A percentile compares a stretch with the other conserved stretches of the same genome.
Conservation (phyloP, 1,140 invertebrate genomes). For the Brevipalpus yothersi region DNA sequence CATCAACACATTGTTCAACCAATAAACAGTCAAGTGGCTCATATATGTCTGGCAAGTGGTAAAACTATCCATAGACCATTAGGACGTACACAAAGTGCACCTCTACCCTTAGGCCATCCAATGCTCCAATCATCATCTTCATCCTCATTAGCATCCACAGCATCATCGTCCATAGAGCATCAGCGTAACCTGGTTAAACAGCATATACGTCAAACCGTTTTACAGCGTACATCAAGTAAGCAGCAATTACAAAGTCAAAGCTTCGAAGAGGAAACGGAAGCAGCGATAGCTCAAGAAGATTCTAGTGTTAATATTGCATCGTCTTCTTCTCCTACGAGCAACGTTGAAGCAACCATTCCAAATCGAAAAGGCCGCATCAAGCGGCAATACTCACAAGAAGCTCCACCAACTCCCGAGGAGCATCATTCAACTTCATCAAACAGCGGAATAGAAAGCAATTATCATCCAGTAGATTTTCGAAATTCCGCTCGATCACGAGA, state of each 20-base stretch:
- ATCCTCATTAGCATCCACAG: conserved; percentile 27
- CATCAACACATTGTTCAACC: neutral
- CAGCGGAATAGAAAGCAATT: neutral
- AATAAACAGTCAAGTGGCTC: neutral
- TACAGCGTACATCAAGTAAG: conserved; percentile 44
- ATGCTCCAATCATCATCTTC: conserved; percentile 34
- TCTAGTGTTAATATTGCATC: conserved; percentile 13
- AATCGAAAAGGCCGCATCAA: conserved; percentile 1
- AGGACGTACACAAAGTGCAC: conserved; percentile 74
- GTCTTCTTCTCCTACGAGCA: neutral
- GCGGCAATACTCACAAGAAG: conserved; percentile 1
- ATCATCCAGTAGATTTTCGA: neutral
- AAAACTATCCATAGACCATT: conserved; percentile 49
- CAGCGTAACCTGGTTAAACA: conserved; percentile 46
- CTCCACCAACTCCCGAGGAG: neutral
- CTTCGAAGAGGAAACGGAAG: conserved; percentile 32
- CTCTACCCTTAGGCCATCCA: conserved; percentile 76
- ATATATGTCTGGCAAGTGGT: conserved; percentile 13
- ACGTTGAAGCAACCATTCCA: conserved; percentile 4
- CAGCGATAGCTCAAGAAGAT: conserved; percentile 26
- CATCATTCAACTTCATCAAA: neutral
- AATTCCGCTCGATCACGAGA: neutral
- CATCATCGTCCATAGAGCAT: conserved; percentile 20
- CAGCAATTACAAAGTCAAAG: conserved; percentile 28
- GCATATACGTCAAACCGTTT: conserved; percentile 66